These are phyloP conservation scores for Mycteria americana DNA, from an alignment of 2,797 vertebrate species.

Conservation along the genomic window DNA sequence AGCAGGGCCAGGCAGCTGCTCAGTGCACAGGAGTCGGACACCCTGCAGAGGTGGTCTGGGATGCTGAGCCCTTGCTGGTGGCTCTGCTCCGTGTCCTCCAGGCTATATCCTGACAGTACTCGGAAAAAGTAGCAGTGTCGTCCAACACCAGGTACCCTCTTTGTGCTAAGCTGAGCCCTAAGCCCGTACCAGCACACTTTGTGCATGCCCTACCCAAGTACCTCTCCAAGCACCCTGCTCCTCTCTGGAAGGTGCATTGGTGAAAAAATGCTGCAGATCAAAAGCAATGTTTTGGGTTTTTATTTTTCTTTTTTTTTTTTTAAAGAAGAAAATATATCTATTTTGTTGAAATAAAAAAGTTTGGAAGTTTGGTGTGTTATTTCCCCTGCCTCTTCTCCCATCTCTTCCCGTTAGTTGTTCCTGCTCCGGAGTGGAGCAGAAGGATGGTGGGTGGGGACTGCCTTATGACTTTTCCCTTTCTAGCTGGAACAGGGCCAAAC, in stretches of 20 bases:
- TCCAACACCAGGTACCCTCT: not conserved
- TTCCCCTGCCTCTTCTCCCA: conserved; percentile 7
- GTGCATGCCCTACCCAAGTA: not conserved
- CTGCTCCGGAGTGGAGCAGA: conserved; percentile 19
- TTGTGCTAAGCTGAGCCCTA: not conserved
- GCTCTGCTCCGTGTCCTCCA: not conserved
- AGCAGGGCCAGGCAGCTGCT: not conserved
- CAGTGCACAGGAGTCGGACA: fast-evolving
- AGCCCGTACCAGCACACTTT: not conserved
- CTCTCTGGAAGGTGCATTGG: not conserved
- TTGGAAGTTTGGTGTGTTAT: conserved; percentile 28
- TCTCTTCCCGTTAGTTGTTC: conserved; percentile 14
- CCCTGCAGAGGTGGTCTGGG: fast-evolving
- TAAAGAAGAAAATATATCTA: not conserved
- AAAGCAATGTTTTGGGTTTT: not conserved
- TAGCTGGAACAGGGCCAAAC: conserved; percentile 17
- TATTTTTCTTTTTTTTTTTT: not conserved
- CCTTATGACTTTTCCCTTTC: conserved; percentile 62
- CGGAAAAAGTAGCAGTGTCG: not conserved
- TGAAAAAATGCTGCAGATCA: not conserved
- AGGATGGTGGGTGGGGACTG: conserved; percentile 56
- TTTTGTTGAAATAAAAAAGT: conserved; percentile 24
- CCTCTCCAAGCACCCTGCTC: not conserved
- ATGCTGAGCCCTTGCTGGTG: not conserved
- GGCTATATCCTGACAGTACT: not conserved